Conservation (phyloP, 1,140 invertebrate species). For the Scylla paramamosain region DNA sequence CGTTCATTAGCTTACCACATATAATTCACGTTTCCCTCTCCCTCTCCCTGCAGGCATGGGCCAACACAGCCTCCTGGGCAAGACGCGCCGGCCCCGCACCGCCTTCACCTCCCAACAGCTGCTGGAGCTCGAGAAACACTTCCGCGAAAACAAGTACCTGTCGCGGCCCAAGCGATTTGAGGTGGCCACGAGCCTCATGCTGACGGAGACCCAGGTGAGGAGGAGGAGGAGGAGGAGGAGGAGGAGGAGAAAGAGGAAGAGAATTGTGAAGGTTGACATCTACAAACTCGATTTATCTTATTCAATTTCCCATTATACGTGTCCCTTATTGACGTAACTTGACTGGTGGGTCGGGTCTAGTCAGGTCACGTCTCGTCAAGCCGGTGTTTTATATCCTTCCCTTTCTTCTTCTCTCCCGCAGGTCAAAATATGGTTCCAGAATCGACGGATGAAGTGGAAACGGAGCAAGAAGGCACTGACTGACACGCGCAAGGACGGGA, state of each 20-base stretch:
- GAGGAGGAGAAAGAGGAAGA: not conserved
- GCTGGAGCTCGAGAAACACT: slow-evolving; percentile 98
- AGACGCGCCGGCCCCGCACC: slow-evolving; percentile 96
- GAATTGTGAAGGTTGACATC: not conserved
- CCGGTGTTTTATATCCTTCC: not conserved
- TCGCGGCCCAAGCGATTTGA: slow-evolving; percentile 99
- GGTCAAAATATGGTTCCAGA: slow-evolving; percentile 99
- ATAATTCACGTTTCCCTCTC: not conserved
- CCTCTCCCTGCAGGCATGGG: slow-evolving; percentile 81
- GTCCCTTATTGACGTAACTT: no score
- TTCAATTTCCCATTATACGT: no score
- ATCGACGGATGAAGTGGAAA: slow-evolving; percentile 97
- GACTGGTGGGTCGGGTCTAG: not conserved
- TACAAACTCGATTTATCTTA: no score
- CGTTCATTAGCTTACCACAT: not conserved
- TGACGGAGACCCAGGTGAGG: slow-evolving; percentile 98
- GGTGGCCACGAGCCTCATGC: slow-evolving; percentile 97
- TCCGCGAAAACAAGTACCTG: slow-evolving; percentile 99
- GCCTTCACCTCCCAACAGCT: slow-evolving; percentile 99
- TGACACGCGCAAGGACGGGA: slow-evolving; percentile 65
- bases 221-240: slow-evolving; percentile 8
- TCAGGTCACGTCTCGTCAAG: not conserved
- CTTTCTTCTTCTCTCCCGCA: slow-evolving; percentile 80
- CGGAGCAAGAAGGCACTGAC: slow-evolving; percentile 91
- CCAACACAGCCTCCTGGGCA: slow-evolving; percentile 92